Conservation (phyloP, 2,113 vertebrate species). For the Zapus hudsonius region DNA sequence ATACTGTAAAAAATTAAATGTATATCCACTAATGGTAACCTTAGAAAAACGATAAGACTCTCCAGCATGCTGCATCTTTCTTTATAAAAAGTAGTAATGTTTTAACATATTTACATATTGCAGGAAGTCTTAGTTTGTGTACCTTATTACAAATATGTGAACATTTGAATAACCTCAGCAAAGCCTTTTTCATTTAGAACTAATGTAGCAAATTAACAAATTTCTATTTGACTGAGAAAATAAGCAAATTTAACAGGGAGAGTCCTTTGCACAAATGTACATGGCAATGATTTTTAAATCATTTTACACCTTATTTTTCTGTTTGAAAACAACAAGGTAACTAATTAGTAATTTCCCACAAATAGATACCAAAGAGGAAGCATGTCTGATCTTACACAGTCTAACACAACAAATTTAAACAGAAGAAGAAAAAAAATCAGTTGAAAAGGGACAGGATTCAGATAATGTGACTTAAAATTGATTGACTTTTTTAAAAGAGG, state of each 20-base stretch:
- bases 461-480: slow-evolving; percentile 4
- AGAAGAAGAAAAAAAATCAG: slow-evolving; percentile 13
- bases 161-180: background rate
- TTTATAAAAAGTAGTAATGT: slow-evolving; percentile 26
- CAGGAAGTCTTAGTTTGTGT: background rate
- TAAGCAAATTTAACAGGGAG: slow-evolving; percentile 20
- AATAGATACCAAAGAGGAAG: background rate
- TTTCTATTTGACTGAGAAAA: slow-evolving; percentile 27
- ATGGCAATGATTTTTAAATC: slow-evolving; percentile 21
- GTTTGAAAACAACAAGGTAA: background rate
- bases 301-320: background rate
- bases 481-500: slow-evolving; percentile 57
- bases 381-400: background rate
- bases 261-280: background rate
- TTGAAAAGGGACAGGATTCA: slow-evolving; percentile 33
- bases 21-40: background rate
- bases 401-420: slow-evolving; percentile 6
- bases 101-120: slow-evolving; percentile 32
- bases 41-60: background rate
- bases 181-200: background rate
- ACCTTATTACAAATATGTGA: background rate
- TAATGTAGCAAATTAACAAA: slow-evolving; percentile 9
- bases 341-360: background rate
- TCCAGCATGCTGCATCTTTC: background rate
- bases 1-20: background rate